Base-by-base conservation (phyloP, 2,113 vertebrate genomes). In the Cnemophilus loriae region DNA sequence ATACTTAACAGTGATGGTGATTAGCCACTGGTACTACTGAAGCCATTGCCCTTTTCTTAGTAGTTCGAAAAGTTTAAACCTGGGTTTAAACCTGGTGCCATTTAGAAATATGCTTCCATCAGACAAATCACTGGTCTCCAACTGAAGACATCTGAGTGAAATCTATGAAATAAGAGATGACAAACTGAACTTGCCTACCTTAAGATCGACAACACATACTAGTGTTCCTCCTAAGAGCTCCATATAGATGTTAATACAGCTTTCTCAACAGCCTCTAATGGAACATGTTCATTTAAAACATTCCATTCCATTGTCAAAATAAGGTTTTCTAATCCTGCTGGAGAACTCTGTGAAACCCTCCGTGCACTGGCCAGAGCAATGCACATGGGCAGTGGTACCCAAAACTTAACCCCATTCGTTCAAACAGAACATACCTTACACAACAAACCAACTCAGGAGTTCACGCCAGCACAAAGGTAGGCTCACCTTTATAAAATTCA, bases 361-460 rank as follows among this genome's bases (percentile, higher is more conserved):
- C n/a, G 33, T 42, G n/a, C 2, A 1, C 1, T 1, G 2, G 0
- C 26, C 27, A 63, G 67, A 71, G 47, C 39, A 83, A 26, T 3
- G 21, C 3, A 33, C 8, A 27, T 0, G 6, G 16, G 26, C 21
- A 93, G 32, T 6, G 41, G 15, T 61, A 52, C 35, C 33, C 44
- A 20, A 70, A 92, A 32, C 30, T 16, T 30, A 35, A 65, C 4
- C 13, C 15, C 19, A 21, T 32, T 67, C 0, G 0, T 67, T 71
- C n/a, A 50, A 79, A 53, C 15, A 39, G 53, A 90, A 53, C 5
- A 41, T 20, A 27, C 33, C 15, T 49, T 44, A 16, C 0, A 12
- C 15, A 89, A 46, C 13, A 85, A 77, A 47, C 7, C 10, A 74
- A 26, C 11, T 41, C 26, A 57, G 52, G 7, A 37, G 32, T 11